Evolutionary conservation across 2,888 invertebrate species (phyloP).

Genomic region (Antitype chi): DNA sequence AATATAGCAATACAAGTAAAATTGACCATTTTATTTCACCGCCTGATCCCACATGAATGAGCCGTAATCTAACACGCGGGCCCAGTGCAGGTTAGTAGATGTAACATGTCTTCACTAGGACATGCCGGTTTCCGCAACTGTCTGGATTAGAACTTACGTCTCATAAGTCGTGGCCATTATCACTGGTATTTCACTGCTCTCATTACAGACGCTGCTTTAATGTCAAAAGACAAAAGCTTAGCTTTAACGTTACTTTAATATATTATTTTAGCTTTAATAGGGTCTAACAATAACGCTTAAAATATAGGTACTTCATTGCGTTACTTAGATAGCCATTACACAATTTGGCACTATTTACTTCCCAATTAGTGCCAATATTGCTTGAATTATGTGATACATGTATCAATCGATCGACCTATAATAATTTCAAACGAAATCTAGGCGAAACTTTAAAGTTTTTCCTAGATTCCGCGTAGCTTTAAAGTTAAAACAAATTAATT

Average conservation of each 20-base stretch:
- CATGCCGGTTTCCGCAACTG: no score
- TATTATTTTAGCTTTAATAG: not conserved
- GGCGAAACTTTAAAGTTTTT: not conserved
- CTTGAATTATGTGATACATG: not conserved
- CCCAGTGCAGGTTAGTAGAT: no score
- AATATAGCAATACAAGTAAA: no score
- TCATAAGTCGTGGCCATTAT: no score
- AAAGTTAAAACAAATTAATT: not conserved
- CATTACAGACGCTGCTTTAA: no score
- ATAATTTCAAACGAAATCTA: not conserved
- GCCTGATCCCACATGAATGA: no score
- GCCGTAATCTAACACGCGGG: no score
- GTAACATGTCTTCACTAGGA: no score
- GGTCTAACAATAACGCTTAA: not conserved
- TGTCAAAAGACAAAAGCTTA: not conserved
- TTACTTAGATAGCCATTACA: not conserved
- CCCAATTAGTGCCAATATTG: not conserved
- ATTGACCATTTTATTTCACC: no score
- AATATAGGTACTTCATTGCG: no score
- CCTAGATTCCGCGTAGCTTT: not conserved
- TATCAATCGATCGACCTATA: not conserved
- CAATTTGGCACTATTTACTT: constrained; percentile 1
- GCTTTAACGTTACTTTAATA: not conserved
- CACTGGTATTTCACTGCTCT: no score
- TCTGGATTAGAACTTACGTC: no score